phyloP scores from a whole-genome alignment of 2,113 vertebrate species.

The Natator depressus region DNA sequence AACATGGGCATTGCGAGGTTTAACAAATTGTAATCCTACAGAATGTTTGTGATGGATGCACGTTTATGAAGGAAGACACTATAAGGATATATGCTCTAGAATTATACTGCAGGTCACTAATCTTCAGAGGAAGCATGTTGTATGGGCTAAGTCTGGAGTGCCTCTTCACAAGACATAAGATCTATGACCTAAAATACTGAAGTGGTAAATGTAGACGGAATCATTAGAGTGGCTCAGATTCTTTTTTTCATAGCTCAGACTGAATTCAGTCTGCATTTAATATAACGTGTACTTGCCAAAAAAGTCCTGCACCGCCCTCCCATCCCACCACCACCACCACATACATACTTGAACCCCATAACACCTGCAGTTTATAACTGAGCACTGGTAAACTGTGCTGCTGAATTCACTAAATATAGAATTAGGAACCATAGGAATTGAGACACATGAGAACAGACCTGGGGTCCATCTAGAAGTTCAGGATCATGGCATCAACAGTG shows the following conservation, averaged over 20 bases:
- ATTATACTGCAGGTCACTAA: fast-evolving
- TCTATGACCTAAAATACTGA: not conserved
- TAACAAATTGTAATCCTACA: not conserved
- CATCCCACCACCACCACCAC: not conserved
- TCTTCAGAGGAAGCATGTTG: not conserved
- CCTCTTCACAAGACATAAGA: not conserved
- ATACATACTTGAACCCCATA: constrained; percentile 16
- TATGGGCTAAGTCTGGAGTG: not conserved
- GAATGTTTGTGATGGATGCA: not conserved
- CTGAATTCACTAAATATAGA: not conserved
- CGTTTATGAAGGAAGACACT: not conserved
- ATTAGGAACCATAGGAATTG: not conserved
- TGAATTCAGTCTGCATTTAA: constrained; percentile 9
- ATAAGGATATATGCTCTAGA: not conserved
- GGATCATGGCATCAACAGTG: not conserved
- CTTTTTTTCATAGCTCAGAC: not conserved
- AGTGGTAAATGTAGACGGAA: not conserved
- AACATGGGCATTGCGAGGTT: not conserved
- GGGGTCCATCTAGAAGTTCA: fast-evolving
- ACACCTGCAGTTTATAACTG: constrained; percentile 21
- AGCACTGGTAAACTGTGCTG: constrained; percentile 3
- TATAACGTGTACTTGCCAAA: constrained; percentile 23
- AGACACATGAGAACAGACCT: constrained; percentile 15
- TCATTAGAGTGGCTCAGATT: not conserved
- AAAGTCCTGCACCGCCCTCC: not conserved